Conservation (phyloP, 2,113 vertebrate species). For the Oceanites oceanicus region DNA sequence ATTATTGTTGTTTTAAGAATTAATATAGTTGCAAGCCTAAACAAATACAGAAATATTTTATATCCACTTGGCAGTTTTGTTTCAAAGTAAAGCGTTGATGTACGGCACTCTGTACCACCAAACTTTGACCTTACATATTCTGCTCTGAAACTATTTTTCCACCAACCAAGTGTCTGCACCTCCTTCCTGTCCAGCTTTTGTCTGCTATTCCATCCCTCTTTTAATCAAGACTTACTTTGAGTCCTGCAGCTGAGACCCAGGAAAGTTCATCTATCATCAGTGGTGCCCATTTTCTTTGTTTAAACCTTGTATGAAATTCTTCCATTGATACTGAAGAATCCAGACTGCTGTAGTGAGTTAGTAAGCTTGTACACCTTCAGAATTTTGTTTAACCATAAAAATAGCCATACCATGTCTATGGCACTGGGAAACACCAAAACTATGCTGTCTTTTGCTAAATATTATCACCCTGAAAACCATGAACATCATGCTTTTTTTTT, state of each 20-base stretch:
- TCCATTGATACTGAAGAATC: not conserved
- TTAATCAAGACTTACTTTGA: not conserved
- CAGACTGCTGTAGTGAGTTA: not conserved
- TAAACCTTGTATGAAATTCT: not conserved
- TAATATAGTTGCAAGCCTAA: not conserved
- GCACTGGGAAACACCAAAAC: not conserved
- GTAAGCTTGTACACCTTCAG: not conserved
- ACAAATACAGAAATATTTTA: not conserved
- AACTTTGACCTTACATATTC: not conserved
- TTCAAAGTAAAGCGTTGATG: not conserved
- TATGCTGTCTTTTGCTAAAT: not conserved
- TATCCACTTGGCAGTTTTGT: not conserved
- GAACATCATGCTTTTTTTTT: not conserved
- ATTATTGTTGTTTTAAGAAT: not conserved
- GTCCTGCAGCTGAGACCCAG: not conserved
- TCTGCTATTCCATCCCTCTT: not conserved
- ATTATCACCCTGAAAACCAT: not conserved
- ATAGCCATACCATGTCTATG: not conserved
- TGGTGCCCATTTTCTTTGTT: not conserved
- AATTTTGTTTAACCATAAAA: not conserved
- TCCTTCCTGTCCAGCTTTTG: not conserved
- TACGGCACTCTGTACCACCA: not conserved
- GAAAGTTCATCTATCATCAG: not conserved
- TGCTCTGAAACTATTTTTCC: not conserved
- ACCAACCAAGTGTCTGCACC: accelerated